Percentiles rank a stretch among this genome's conserved stretches.
Conservation (phyloP, 2,113 vertebrate genomes). For the Butorides virescens region DNA sequence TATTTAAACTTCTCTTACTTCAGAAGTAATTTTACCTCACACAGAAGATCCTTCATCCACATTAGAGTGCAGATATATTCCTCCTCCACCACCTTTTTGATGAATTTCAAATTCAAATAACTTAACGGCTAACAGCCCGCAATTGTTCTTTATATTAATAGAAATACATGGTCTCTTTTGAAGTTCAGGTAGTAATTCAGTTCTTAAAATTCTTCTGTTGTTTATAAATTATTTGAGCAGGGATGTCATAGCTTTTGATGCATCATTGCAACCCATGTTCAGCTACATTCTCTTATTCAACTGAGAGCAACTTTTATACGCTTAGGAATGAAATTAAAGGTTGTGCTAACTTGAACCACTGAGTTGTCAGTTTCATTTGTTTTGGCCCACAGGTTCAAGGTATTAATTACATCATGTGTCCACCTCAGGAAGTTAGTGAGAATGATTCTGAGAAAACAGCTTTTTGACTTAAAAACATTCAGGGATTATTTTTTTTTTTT, state of each 20-base stretch:
- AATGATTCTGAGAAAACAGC: not conserved
- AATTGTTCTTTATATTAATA: conserved; percentile 71
- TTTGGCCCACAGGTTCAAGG: not conserved
- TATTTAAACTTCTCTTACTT: conserved; percentile 45
- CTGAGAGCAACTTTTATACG: not conserved
- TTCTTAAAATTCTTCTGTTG: conserved; percentile 52
- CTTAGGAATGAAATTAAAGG: not conserved
- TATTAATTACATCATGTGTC: not conserved
- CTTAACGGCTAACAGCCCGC: conserved; percentile 44
- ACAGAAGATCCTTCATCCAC: conserved; percentile 29
- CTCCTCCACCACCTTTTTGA: conserved; percentile 66
- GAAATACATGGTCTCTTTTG: conserved; percentile 45
- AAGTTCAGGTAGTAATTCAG: conserved; percentile 59
- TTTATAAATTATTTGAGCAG: conserved; percentile 51
- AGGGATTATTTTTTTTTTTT: not conserved
- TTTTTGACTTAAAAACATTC: not conserved
- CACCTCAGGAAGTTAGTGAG: not conserved
- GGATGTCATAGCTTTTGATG: conserved; percentile 43
- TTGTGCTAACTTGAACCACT: not conserved
- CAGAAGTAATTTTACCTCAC: conserved; percentile 40
- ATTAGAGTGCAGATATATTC: conserved; percentile 72
- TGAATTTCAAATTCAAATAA: conserved; percentile 66
- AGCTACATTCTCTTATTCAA: not conserved
- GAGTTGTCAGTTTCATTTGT: not conserved
- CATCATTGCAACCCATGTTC: not conserved